A percentile compares a stretch with the other conserved stretches of the same genome.
Conservation (phyloP, 1,140 invertebrate species). For the Atta cephalotes region DNA sequence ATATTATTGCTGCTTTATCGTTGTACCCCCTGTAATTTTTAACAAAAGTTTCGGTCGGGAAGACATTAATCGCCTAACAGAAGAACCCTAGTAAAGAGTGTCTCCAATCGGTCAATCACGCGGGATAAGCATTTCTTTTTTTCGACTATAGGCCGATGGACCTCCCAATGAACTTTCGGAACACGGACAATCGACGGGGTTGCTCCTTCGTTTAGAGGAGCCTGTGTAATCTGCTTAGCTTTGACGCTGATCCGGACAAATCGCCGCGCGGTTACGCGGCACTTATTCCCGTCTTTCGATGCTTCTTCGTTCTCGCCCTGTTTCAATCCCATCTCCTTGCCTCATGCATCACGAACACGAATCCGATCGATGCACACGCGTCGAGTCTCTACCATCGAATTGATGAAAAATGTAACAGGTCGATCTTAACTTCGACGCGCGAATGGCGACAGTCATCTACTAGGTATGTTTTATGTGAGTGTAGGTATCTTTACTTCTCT, state of each 20-base stretch:
- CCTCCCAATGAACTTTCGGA: conserved; percentile 71
- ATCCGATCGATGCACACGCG: conserved; percentile 59
- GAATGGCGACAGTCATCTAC: background rate
- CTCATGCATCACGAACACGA: conserved; percentile 33
- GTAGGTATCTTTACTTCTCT: background rate
- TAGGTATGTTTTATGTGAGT: background rate
- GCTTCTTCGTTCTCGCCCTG: conserved; percentile 56
- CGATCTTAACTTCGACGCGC: conserved; percentile 13
- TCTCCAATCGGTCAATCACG: conserved; percentile 62
- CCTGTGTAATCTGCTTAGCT: conserved; percentile 85
- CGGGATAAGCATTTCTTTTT: conserved; percentile 55
- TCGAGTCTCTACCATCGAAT: conserved; percentile 21
- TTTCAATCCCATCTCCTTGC: conserved; percentile 29
- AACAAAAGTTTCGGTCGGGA: conserved; percentile 10
- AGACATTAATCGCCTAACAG: conserved; percentile 59
- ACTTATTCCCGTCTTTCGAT: conserved; percentile 79
- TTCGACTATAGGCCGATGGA: conserved; percentile 59
- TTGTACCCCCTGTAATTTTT: background rate
- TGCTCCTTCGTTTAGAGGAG: conserved; percentile 77
- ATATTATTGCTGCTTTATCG: background rate
- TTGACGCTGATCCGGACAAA: conserved; percentile 86
- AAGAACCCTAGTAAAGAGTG: conserved; percentile 29
- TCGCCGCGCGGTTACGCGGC: conserved; percentile 84
- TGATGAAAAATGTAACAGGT: conserved; percentile 41
- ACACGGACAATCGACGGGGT: conserved; percentile 71